Evolutionary conservation across 2,888 invertebrate genomes (phyloP).

Genomic region (Allolobophora icterica): DNA sequence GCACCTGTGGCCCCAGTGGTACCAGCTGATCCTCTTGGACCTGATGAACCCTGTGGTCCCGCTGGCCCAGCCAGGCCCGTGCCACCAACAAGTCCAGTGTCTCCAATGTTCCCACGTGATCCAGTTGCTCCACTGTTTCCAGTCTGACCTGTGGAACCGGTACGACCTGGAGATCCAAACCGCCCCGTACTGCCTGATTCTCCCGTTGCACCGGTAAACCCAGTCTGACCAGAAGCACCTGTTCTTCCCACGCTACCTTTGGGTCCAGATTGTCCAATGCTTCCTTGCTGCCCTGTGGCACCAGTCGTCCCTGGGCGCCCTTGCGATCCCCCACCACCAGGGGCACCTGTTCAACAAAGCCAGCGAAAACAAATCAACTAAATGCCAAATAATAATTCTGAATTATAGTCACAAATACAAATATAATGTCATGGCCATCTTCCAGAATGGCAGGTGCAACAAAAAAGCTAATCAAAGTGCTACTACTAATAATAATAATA

Average conservation of each 20-base stretch:
- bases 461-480: no score
- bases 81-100: background rate
- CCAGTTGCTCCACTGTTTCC: slow-evolving; percentile 23
- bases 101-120: slow-evolving; percentile 19
- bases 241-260: background rate
- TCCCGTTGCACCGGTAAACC: slow-evolving; percentile 23
- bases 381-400: background rate
- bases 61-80: background rate
- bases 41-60: background rate
- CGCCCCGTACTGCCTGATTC: background rate
- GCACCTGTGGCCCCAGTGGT: background rate
- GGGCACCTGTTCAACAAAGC: background rate
- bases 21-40: background rate
- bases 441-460: no score
- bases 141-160: background rate
- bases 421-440: background rate
- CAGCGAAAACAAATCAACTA: background rate
- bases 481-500: no score
- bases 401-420: background rate
- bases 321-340: background rate
- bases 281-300: slow-evolving; percentile 39
- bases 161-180: background rate
- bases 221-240: slow-evolving; percentile 31
- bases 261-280: slow-evolving; percentile 29
- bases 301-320: slow-evolving; percentile 33